Conservation (phyloP, 2,888 invertebrate genomes). For the Pammene fasciana region DNA sequence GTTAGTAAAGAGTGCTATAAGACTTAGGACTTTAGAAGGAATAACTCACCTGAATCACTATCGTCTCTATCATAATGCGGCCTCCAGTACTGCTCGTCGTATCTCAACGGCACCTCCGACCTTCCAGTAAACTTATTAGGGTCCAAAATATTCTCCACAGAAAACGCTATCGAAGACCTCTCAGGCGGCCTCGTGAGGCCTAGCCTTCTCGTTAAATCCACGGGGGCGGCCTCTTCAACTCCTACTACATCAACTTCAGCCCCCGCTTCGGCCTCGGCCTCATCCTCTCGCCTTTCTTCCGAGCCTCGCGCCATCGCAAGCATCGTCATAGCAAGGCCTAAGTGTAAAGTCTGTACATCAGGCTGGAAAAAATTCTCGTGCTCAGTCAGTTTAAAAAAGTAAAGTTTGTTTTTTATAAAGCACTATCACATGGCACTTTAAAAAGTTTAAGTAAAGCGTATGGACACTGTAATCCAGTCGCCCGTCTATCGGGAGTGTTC, state of each 20-base stretch:
- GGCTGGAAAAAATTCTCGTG: constrained; percentile 11
- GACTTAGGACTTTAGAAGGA: neutral
- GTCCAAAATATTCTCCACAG: constrained; percentile 95
- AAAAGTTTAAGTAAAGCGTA: constrained; percentile 37
- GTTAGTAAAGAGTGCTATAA: too few species aligned
- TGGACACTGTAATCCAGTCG: constrained; percentile 60
- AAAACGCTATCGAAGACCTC: constrained; percentile 88
- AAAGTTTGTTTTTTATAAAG: constrained; percentile 21
- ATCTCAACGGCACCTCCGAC: constrained; percentile 80
- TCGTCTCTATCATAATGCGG: constrained; percentile 83
- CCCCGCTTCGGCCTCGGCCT: constrained; percentile 67
- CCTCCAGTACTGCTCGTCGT: constrained; percentile 83
- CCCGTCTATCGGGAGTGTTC: constrained; percentile 44
- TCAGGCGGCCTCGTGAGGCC: constrained; percentile 84
- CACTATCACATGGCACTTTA: constrained; percentile 53
- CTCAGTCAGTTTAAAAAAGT: constrained; percentile 1
- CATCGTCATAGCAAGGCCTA: constrained; percentile 81
- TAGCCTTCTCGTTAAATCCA: constrained; percentile 77
- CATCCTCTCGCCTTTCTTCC: constrained; percentile 71
- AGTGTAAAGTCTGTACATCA: constrained; percentile 44
- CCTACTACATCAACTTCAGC: constrained; percentile 78
- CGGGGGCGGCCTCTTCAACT: constrained; percentile 78
- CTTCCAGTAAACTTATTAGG: constrained; percentile 94
- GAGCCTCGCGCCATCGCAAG: constrained; percentile 80
- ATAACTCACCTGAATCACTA: constrained; percentile 81